Evolutionary conservation across 1,140 invertebrate species (phyloP).

Genomic region (Hermatobates lingyangjiaoensis): DNA sequence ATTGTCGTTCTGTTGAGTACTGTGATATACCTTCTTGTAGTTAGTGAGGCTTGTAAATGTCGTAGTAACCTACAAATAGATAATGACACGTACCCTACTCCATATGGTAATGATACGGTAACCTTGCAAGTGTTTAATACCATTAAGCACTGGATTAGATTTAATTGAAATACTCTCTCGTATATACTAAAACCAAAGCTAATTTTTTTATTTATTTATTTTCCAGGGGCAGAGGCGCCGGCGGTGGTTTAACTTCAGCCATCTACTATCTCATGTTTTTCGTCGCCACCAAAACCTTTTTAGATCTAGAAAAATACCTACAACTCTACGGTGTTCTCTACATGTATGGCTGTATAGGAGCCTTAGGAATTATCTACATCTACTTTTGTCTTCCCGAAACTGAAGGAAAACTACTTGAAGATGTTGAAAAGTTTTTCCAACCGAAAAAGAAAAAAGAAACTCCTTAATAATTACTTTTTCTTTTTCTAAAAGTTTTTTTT

Average conservation of each 20-base stretch:
- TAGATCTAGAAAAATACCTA: constrained; percentile 10
- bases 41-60: neutral
- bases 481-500: too few relatives aligned
- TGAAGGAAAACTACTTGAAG: constrained; percentile 16
- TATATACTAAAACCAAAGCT: too few relatives aligned
- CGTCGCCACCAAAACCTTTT: constrained; percentile 15
- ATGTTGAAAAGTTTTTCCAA: constrained; percentile 16
- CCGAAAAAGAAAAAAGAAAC: neutral
- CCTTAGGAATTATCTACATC: constrained; percentile 15
- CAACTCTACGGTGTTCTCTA: constrained; percentile 13
- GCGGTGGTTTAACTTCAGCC: constrained; percentile 16
- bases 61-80: neutral
- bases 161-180: too few relatives aligned
- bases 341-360: constrained; percentile 13
- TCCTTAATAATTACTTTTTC: neutral
- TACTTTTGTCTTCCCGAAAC: constrained; percentile 18
- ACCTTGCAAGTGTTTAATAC: neutral
- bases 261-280: constrained; percentile 15
- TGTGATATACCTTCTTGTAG: too few relatives aligned
- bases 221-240: constrained; percentile 16
- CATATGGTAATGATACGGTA: neutral
- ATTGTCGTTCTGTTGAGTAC: too few relatives aligned
- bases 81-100: neutral
- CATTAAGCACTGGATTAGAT: too few relatives aligned
- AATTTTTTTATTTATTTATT: too few relatives aligned